Evolutionary conservation across 2,888 invertebrate genomes (phyloP).

Genomic region (Odontomyia ornata): DNA sequence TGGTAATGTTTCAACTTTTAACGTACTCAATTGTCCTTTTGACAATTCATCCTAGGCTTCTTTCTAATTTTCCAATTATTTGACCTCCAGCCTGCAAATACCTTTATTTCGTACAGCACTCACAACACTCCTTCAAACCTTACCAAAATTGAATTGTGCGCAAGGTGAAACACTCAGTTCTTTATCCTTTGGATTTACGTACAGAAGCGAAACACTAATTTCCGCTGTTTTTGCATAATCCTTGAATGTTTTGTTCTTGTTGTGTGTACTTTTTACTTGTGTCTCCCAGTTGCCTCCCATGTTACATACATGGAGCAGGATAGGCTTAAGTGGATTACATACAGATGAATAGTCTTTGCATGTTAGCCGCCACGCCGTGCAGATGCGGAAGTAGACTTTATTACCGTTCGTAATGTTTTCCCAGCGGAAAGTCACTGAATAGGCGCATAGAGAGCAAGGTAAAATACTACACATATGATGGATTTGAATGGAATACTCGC

Average conservation of each 20-base stretch:
- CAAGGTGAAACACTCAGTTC: not conserved
- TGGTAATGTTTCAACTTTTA: too few species aligned
- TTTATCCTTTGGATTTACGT: slow-evolving; percentile 11
- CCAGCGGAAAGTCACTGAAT: too few species aligned
- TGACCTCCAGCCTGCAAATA: too few species aligned
- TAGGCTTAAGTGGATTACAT: slow-evolving; percentile 35
- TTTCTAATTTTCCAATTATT: too few species aligned
- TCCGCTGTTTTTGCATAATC: slow-evolving; percentile 38
- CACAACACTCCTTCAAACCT: too few species aligned
- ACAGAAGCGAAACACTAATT: slow-evolving; percentile 36
- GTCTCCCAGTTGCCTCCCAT: not conserved
- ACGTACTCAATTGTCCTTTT: too few species aligned
- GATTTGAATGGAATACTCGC: too few species aligned
- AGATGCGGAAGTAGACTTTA: slow-evolving; percentile 17
- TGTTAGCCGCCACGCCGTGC: not conserved
- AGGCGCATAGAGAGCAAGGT: too few species aligned
- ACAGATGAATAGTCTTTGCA: slow-evolving; percentile 27
- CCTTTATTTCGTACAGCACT: too few species aligned
- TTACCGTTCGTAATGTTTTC: not conserved
- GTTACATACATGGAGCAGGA: not conserved
- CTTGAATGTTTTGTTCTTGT: not conserved
- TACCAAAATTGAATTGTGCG: not conserved
- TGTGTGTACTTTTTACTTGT: not conserved
- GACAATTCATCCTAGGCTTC: too few species aligned
- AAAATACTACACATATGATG: too few species aligned